Evolutionary conservation across 1,140 invertebrate species (phyloP), one percentile per base, ranked within the genome.

Genomic region (Habropoda laboriosa): DNA sequence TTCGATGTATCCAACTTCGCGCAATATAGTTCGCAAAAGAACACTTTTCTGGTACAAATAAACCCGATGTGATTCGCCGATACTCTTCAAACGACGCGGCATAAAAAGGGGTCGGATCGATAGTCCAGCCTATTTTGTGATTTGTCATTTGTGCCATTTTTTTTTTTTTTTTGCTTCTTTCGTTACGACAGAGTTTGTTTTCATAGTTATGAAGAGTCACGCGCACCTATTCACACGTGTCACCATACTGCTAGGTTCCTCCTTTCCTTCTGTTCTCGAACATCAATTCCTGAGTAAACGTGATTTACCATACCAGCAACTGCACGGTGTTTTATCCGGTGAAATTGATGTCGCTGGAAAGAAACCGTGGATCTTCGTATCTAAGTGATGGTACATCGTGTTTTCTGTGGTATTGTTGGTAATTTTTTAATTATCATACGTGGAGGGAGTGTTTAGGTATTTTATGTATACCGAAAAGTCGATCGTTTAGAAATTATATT

Each of bases 161-260:
- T 30, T 47, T 30, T 24, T 58, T 66, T 74, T 32, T 40, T 10
- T 35, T 24, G 35, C 16, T 21, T 18, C 3, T 2, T 2, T 8
- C 8, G 24, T 71, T 16, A 49, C 72, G 35, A 58, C 68, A 45
- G 55, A 70, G 51, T 68, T 83, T n/a, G n/a, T 79, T 71, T 79
- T 80, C 71, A 53, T 74, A 58, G 51, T 83, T 83, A 85, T 85
- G 83, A 55, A 70, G 80, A 85, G 71, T 85, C 83, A 85, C 83
- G 83, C 71, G 58, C 80, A 38, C 66, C 77, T 60, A 71, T 68
- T 18, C 45, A 38, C 81, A 57, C 71, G 58, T 73, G 47, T 58
- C 66, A 55, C 51, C 27, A 27, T 27, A 42, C 1, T 40, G 10
- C 4, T 38, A 53, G 38, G 66, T 60, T 80, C 58, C 24, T 32